Conservation (phyloP, 2,113 vertebrate genomes). For the Stigmatopora argus region DNA sequence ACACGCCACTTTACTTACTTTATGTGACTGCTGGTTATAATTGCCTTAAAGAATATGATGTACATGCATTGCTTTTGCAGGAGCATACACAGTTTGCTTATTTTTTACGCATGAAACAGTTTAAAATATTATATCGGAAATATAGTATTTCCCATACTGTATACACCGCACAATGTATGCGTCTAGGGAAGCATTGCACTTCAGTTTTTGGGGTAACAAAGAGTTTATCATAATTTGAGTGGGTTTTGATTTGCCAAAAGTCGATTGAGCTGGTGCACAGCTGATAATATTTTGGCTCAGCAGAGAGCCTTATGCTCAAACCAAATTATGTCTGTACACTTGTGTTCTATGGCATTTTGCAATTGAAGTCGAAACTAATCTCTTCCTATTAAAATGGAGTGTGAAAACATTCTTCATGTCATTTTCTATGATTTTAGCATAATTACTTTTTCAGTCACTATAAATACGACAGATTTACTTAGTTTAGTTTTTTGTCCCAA, state of each 20-base stretch:
- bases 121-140: too few species aligned
- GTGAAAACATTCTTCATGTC: not conserved
- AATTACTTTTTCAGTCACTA: not conserved
- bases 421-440: not conserved
- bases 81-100: too few species aligned
- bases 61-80: too few species aligned
- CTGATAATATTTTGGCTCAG: conserved; percentile 13
- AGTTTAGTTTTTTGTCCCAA: too few species aligned
- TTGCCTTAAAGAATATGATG: too few species aligned
- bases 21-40: too few species aligned
- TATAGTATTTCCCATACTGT: too few species aligned
- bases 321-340: conserved; percentile 22
- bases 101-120: too few species aligned
- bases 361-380: conserved; percentile 16
- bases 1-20: too few species aligned
- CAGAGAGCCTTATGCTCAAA: conserved; percentile 37
- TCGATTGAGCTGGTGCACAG: not conserved
- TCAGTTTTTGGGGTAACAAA: too few species aligned
- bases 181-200: too few species aligned
- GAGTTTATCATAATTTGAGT: conserved; percentile 1
- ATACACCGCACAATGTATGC: too few species aligned
- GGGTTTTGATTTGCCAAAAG: conserved; percentile 16
- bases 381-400: conserved; percentile 3
- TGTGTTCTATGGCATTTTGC: conserved; percentile 25
- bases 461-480: not conserved